These are phyloP conservation scores for Carettochelys insculpta DNA, from an alignment of 2,113 vertebrate species.

Conservation along the genomic window DNA sequence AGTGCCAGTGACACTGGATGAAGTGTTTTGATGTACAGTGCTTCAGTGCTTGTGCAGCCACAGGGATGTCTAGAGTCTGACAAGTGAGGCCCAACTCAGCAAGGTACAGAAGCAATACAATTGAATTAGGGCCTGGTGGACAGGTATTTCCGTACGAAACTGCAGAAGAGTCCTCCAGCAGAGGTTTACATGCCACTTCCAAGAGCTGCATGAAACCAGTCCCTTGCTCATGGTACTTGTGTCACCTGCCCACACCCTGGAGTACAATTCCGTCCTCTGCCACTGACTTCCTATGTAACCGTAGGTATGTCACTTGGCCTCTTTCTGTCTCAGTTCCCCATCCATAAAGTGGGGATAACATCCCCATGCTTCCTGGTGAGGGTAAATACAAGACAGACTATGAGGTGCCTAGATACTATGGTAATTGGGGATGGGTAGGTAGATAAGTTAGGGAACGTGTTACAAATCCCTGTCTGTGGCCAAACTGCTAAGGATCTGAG, in stretches of 20 bases:
- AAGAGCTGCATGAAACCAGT: not conserved
- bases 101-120: not conserved
- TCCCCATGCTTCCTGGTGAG: not conserved
- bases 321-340: not conserved
- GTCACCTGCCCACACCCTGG: not conserved
- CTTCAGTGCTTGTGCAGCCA: not conserved
- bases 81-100: no score
- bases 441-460: not conserved
- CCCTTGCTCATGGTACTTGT: not conserved
- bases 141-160: not conserved
- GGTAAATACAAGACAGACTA: not conserved
- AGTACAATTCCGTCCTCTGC: not conserved
- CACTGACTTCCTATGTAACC: not conserved
- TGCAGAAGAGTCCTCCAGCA: not conserved
- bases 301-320: not conserved
- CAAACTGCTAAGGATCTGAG: not conserved
- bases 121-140: not conserved
- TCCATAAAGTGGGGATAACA: not conserved
- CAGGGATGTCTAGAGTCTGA: not conserved
- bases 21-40: not conserved
- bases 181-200: not conserved
- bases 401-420: not conserved
- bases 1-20: not conserved
- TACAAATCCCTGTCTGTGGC: not conserved
- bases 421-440: not conserved